Evolutionary conservation across 2,888 invertebrate genomes (phyloP).

Genomic region (Lumbricus terrestris): DNA sequence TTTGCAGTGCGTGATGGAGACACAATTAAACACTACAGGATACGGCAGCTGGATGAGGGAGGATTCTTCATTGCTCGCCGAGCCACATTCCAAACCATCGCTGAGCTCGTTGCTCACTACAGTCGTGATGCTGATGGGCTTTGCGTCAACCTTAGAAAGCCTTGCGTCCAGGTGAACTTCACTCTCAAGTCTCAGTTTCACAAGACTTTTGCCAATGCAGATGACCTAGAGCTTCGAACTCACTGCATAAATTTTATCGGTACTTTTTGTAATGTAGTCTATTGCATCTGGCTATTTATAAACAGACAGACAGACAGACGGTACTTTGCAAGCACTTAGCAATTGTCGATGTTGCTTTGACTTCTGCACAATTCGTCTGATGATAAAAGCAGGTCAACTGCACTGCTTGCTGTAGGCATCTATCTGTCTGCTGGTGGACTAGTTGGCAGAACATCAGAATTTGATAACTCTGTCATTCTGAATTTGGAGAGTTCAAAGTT

Average conservation of each 20-base stretch:
- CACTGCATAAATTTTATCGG: neutral
- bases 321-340: neutral
- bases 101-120: constrained; percentile 96
- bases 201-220: neutral
- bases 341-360: neutral
- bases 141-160: constrained; percentile 79
- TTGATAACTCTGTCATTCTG: neutral
- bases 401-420: neutral
- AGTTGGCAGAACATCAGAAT: neutral
- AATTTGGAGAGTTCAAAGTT: too few relatives aligned
- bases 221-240: neutral
- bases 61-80: constrained; percentile 98
- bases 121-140: constrained; percentile 96
- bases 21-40: constrained; percentile 98
- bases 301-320: too few relatives aligned
- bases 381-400: neutral
- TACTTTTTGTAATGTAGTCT: too few relatives aligned
- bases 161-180: constrained; percentile 56
- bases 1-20: constrained; percentile 89
- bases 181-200: neutral
- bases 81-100: constrained; percentile 93
- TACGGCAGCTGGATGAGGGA: constrained; percentile 93
- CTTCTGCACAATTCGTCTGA: neutral
- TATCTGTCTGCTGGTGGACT: neutral
- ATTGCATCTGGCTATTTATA: too few relatives aligned